Evolutionary conservation across 1,140 invertebrate genomes (phyloP).

Genomic region (Nasonia giraulti): DNA sequence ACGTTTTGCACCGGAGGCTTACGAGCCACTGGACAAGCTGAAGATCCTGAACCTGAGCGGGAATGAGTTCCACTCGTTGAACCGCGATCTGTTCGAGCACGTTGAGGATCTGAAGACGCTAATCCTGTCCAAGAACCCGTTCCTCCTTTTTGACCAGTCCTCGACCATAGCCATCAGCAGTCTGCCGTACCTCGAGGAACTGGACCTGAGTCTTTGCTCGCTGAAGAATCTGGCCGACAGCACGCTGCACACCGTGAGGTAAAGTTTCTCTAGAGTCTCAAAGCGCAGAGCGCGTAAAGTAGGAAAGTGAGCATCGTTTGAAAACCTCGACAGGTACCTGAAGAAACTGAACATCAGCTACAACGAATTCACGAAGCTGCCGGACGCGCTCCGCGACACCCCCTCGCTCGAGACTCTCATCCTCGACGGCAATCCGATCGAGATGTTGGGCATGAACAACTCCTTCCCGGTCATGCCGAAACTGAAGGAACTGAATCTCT

Average conservation of each 20-base stretch:
- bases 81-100: slow-evolving; percentile 84
- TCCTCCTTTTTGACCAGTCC: slow-evolving; percentile 77
- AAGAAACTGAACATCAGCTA: slow-evolving; percentile 80
- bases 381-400: slow-evolving; percentile 77
- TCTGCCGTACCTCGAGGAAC: slow-evolving; percentile 79
- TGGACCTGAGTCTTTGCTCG: slow-evolving; percentile 81
- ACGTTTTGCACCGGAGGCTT: slow-evolving; percentile 74
- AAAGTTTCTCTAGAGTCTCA: background rate
- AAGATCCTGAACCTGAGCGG: slow-evolving; percentile 78
- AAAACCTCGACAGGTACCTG: slow-evolving; percentile 69
- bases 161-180: slow-evolving; percentile 79
- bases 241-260: slow-evolving; percentile 37
- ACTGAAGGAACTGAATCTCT: slow-evolving; percentile 79
- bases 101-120: slow-evolving; percentile 78
- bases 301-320: background rate
- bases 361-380: slow-evolving; percentile 79
- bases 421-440: slow-evolving; percentile 82
- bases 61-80: slow-evolving; percentile 80
- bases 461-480: slow-evolving; percentile 78
- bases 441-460: slow-evolving; percentile 68
- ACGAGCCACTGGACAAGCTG: slow-evolving; percentile 78
- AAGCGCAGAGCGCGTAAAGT: too few species aligned
- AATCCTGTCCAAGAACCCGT: slow-evolving; percentile 80
- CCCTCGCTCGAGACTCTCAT: slow-evolving; percentile 77
- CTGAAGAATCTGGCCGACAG: slow-evolving; percentile 66